Base-by-base conservation (phyloP, 2,888 invertebrate species). In the Pseudococcus jackbeardsleyi region DNA sequence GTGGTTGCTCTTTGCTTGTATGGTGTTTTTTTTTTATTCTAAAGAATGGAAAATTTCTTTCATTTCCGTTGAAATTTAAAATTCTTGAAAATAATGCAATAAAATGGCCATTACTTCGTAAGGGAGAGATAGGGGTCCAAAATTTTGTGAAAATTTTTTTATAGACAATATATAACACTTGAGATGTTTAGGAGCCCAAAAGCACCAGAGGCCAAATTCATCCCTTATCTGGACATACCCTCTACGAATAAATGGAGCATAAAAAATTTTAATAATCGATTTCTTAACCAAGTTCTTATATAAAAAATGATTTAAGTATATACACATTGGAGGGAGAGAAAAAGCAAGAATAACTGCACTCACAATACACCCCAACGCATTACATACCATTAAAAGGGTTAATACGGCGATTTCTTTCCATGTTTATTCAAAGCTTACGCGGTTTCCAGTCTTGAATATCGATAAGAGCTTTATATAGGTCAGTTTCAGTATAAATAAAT, bases 391-490 rank as follows among this genome's bases (percentile, higher is more conserved):
- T 33, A 19, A 54, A 59, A 26, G 26, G 68, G 68, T 72, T 33
- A 33, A 26, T 26, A 15, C 4, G 68, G 12, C 33, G 59, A 59
- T 59, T 59, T 19, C 15, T 72, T 72, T 33, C n/a, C 68, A 72
- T 15, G 12, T 72, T 72, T 72, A 59, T 9, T 19, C 19, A 59
- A 7, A 72, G 33, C 68, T 72, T 72, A 33, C 26, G 26, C 33
- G 68, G 22, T 64, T 15, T 17, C 5, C 50, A 50, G 19, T 72
- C 22, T 15, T 4, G 33, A n/a, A 2, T 33, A 72, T 72, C 68
- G 33, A 72, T 72, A 72, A 33, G 68, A 12, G n/a, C 33, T 72
- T 72, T 72, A 72, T 72, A 33, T 72, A 72, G 68, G 68, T 72
- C 68, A 72, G 68, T 33, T 3, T 33, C 26, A 33, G 26, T 2